A percentile compares a stretch with the other conserved stretches of the same genome.
Conservation (phyloP, 2,888 invertebrate genomes). For the Drosophila kuntzei region DNA sequence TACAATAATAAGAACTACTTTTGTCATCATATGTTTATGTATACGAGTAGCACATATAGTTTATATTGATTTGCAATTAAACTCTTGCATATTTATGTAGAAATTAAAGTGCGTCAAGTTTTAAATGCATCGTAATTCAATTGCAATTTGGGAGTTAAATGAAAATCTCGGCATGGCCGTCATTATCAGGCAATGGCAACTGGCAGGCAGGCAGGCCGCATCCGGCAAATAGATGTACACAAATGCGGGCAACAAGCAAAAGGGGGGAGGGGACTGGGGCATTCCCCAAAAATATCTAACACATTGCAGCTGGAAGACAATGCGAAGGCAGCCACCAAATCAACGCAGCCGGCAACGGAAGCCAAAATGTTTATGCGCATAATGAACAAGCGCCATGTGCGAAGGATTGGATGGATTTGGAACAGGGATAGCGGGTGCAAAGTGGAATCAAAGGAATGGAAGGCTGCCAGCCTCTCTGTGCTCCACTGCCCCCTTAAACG, state of each 20-base stretch:
- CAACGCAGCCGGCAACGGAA: conserved; percentile 67
- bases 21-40: not conserved
- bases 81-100: not conserved
- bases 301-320: conserved; percentile 73
- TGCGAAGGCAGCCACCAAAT: conserved; percentile 74
- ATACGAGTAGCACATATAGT: not conserved
- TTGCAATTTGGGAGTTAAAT: conserved; percentile 52
- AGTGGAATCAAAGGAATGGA: conserved; percentile 4
- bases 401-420: conserved; percentile 3
- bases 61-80: conserved; percentile 5
- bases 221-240: conserved; percentile 47
- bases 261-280: conserved; percentile 8
- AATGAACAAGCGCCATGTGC: conserved; percentile 71
- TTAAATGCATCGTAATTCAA: conserved; percentile 34
- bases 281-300: conserved; percentile 68
- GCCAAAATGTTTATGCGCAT: conserved; percentile 79
- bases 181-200: conserved; percentile 67
- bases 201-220: conserved; percentile 57
- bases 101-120: conserved; percentile 12
- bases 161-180: conserved; percentile 40
- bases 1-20: conserved; percentile 7
- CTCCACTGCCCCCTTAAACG: conserved; percentile 45
- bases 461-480: conserved; percentile 1
- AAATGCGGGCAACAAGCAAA: conserved; percentile 60
- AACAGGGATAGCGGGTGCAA: conserved; percentile 5